Conservation (phyloP, 2,888 invertebrate species). For the Plebejus argus region DNA sequence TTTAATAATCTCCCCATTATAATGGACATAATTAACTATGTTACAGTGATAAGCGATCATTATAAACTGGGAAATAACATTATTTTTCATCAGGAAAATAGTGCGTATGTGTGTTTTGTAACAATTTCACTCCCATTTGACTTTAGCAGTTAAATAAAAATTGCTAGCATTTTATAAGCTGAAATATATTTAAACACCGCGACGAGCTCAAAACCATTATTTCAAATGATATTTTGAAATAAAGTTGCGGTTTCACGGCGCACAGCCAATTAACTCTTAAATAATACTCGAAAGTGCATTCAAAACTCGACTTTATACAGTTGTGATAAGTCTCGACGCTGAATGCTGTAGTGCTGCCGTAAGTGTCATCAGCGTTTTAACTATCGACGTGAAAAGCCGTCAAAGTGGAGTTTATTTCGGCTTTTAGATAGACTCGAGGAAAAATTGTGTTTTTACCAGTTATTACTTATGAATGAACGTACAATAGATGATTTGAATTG, state of each 20-base stretch:
- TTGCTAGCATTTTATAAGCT: not conserved
- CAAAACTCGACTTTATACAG: conserved; percentile 6
- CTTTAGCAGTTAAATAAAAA: not conserved
- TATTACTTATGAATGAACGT: not conserved
- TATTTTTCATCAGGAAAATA: not conserved
- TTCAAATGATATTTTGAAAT: conserved; percentile 19
- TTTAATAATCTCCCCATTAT: not conserved
- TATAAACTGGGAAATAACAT: not conserved
- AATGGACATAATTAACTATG: not conserved
- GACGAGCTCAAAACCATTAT: conserved; percentile 20
- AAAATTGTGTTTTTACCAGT: conserved; percentile 14
- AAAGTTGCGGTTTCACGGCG: conserved; percentile 12
- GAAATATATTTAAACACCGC: not conserved
- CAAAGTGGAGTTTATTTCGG: conserved; percentile 27
- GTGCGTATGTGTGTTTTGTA: not conserved
- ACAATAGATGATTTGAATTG: conserved; percentile 4
- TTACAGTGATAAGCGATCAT: not conserved
- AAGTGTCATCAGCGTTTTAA: conserved; percentile 28
- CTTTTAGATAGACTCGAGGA: conserved; percentile 1
- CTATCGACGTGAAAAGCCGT: conserved; percentile 26
- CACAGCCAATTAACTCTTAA: conserved; percentile 15
- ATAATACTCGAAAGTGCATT: conserved; percentile 8
- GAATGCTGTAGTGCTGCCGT: not conserved
- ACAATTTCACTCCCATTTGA: not conserved
- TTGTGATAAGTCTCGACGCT: not conserved